phyloP scores from a whole-genome alignment of 92 coral and sea anemone genomes.

The Parazoanthus atlanticus region DNA sequence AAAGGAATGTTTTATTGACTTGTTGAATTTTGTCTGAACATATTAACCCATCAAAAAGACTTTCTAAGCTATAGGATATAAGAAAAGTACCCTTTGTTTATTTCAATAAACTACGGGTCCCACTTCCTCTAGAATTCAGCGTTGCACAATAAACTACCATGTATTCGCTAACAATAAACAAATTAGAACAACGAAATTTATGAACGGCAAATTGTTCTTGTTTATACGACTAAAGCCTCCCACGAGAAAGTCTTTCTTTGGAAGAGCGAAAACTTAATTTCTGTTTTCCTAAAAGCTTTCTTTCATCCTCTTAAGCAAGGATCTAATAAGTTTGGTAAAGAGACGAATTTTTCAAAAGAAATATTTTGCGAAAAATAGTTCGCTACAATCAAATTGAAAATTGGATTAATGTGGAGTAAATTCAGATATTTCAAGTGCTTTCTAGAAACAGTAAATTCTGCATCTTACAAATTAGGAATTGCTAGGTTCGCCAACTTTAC shows the following conservation, averaged over 20 bases:
- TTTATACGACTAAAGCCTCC: slow-evolving; percentile 10
- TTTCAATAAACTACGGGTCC: slow-evolving; percentile 9
- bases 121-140: slow-evolving; percentile 22
- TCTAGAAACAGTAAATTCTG: neutral
- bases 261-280: slow-evolving; percentile 25
- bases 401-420: neutral
- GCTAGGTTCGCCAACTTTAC: neutral
- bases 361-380: neutral
- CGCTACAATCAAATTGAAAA: neutral
- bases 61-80: slow-evolving; percentile 19
- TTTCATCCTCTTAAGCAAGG: slow-evolving; percentile 2
- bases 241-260: slow-evolving; percentile 34
- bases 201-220: slow-evolving; percentile 34
- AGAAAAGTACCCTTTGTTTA: slow-evolving; percentile 24
- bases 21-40: slow-evolving; percentile 26
- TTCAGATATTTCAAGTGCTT: neutral
- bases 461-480: neutral
- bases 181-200: slow-evolving; percentile 10
- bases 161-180: slow-evolving; percentile 28
- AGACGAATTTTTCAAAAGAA: neutral
- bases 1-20: slow-evolving; percentile 31
- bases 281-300: slow-evolving; percentile 7
- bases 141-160: slow-evolving; percentile 28
- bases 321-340: neutral
- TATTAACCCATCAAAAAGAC: slow-evolving; percentile 25